Conservation (phyloP, 92 coral and sea anemone genomes). For the Zoanthus solanderi region DNA sequence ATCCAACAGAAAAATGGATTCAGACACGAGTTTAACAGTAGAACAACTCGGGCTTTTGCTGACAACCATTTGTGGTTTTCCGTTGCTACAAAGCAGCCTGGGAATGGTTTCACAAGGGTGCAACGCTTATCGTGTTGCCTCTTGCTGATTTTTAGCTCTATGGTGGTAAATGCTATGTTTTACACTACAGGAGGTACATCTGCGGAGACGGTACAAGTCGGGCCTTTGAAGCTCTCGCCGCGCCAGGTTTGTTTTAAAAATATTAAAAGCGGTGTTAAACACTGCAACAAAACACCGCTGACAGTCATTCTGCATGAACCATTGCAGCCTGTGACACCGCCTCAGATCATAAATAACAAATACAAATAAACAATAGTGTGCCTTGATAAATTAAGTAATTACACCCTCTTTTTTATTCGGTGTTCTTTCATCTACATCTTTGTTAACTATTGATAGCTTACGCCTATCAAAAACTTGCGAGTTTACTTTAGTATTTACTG, state of each 20-base stretch:
- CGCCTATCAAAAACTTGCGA: too few species aligned
- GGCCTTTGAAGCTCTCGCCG: constrained; percentile 6
- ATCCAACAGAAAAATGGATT: constrained; percentile 23
- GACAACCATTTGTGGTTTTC: constrained; percentile 35
- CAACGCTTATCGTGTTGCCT: constrained; percentile 28
- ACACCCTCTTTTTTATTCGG: too few species aligned
- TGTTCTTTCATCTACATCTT: too few species aligned
- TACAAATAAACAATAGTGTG: too few species aligned
- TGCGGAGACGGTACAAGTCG: constrained; percentile 33
- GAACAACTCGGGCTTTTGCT: constrained; percentile 27
- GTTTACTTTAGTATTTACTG: too few species aligned
- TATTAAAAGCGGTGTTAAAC: background rate
- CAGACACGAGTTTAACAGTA: constrained; percentile 11
- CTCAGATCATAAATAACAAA: too few species aligned
- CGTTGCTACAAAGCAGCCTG: constrained; percentile 23
- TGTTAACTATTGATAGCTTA: too few species aligned
- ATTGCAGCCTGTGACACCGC: too few species aligned
- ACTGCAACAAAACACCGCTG: too few species aligned
- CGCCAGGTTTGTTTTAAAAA: background rate
- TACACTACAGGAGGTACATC: constrained; percentile 17
- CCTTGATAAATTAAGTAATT: too few species aligned
- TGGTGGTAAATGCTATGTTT: constrained; percentile 29
- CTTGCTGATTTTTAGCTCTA: constrained; percentile 6
- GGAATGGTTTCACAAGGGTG: constrained; percentile 22
- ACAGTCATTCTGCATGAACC: too few species aligned